Base-by-base conservation (phyloP, 2,797 vertebrate species). In the Lindbergichthys nudifrons region DNA sequence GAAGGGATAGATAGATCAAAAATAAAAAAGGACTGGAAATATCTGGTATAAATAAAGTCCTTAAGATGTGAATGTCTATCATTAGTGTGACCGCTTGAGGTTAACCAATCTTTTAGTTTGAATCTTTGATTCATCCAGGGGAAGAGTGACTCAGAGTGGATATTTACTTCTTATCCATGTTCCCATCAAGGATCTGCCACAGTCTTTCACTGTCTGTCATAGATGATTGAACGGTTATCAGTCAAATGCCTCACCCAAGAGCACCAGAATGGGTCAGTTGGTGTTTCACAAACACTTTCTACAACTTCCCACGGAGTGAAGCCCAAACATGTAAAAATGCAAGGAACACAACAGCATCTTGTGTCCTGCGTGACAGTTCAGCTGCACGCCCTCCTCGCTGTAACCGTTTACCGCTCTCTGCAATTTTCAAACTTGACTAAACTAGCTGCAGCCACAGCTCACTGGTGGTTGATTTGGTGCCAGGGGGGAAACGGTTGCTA, bases 401-500 rank as follows among this genome's bases (percentile, higher is more conserved):
- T 46, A 3, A 53, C 3, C 18, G 50, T 73, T 47, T 54, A 67
- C 43, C 2, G 57, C 23, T 46, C 4, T 36, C 13, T n/a, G 26
- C 52, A 42, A 48, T 60, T 80, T 57, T 51, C 32, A 65, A 45
- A 47, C n/a, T 9, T 15, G 85, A 90, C 63, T 75, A 48, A 79
- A 84, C 87, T 79, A 82, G 85, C 70, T 78, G 32, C 51, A 64
- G 62, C 64, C 59, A 53, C 42, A 65, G 71, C 70, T 81, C 62
- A n/a, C 2, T 42, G 30, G 36, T 0, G 0, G 73, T 79, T 26
- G 12, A 26, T 63, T 69, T 73, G 54, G 14, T 67, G 86, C 89
- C 85, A 21, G 61, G 10, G 77, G 64, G 3, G 1, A 63, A 87
- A 84, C 77, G 23, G 80, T 67, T 16, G 10, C 30, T 48, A 11